Conservation (phyloP, 2,888 invertebrate species). For the Agapostemon virescens region DNA sequence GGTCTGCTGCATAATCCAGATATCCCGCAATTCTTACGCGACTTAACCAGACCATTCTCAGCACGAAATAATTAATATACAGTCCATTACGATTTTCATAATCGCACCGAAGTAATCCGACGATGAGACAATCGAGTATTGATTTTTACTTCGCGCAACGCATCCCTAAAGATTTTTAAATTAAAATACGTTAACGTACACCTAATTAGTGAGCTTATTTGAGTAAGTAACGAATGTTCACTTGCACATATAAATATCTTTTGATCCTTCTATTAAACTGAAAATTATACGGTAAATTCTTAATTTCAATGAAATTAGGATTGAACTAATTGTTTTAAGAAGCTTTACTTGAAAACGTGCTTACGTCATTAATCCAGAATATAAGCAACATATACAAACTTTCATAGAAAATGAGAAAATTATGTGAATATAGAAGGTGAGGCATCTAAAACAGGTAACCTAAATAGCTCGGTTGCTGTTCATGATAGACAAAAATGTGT, state of each 20-base stretch:
- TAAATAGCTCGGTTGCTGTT: no score
- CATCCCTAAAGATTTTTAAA: background rate
- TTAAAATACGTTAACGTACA: background rate
- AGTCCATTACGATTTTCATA: conserved; percentile 31
- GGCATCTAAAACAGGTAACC: no score
- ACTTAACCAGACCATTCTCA: background rate
- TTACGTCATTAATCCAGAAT: no score
- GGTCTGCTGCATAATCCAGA: background rate
- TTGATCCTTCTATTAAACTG: background rate
- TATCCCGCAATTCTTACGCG: background rate
- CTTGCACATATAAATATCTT: no score
- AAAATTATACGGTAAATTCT: no score
- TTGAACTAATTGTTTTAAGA: no score
- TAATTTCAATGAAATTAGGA: no score
- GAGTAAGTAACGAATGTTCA: background rate
- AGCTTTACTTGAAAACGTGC: no score
- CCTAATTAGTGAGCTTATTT: background rate
- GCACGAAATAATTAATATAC: conserved; percentile 5
- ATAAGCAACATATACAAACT: no score
- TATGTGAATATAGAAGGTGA: no score
- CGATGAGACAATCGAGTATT: conserved; percentile 48
- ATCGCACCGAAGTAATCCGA: conserved; percentile 27
- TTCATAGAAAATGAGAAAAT: no score
- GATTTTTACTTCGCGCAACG: conserved; percentile 33
- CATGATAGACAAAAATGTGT: no score